Evolutionary conservation across 64 coral and sea anemone species (phyloP), one percentile per base, ranked within the genome.

Genomic region (Pocillopora damicornis): DNA sequence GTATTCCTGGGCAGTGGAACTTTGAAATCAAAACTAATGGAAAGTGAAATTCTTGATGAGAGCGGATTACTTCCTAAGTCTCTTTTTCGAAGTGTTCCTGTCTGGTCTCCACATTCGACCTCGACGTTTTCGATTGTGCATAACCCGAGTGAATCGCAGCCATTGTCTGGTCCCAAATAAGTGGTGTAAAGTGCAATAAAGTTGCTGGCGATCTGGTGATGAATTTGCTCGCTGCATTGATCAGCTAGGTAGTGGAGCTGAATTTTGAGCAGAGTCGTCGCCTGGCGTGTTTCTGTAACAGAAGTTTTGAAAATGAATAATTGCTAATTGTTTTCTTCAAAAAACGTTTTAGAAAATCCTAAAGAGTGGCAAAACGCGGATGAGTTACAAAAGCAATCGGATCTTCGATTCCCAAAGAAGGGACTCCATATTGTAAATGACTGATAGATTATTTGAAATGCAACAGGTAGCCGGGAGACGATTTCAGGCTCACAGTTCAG

Each of bases 61-160:
- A 30, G 30, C 30, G 30, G 30, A 30, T 0, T 30, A 30, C 30
- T 30, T 30, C 30, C 30, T 30, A 30, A 30, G 30, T 30, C 30
- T 30, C 30, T 30, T 30, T 30, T 30, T 30, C 30, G 30, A 30
- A 30, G 30, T 30, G 30, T 30, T 30, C 30, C 30, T 30, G 30
- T 30, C 30, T 30, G 30, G 30, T 30, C 30, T 68, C 81, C 81
- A 69, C 81, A 83, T 66, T 83, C 63, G 15, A 83, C 81, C 15
- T 71, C 13, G 37, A 83, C 63, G 63, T 83, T 83, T 20, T 83
- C 36, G 13, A 68, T n/a, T 1, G 9, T 59, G 23, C 81, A 83
- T 8, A n/a, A 2, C 25, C 20, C 36, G 36, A n/a, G 3, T 9
- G 7, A 13, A 65, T 35, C 15, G 71, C 81, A 83, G 13, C 17